Percentiles rank a stretch among this genome's conserved stretches.
phyloP scores from a whole-genome alignment of 2,888 invertebrate species.

The Nudaria mundana region DNA sequence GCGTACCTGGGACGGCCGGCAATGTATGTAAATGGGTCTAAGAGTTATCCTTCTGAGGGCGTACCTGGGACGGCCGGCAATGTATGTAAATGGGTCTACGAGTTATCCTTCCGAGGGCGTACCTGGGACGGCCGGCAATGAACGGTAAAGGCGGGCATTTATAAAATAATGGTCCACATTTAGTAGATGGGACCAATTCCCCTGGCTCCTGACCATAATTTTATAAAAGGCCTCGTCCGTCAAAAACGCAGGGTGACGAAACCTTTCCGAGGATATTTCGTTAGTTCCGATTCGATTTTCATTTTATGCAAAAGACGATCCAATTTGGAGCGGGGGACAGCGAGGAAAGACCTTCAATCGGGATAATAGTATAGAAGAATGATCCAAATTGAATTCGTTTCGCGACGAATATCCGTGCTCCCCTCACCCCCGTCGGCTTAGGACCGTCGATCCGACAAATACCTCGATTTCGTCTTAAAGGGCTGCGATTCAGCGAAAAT shows the following conservation, averaged over 20 bases:
- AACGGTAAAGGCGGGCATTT: too few relatives aligned
- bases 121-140: too few relatives aligned
- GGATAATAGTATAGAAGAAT: conserved; percentile 74
- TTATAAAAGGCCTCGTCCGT: conserved; percentile 46
- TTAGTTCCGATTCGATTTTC: conserved; percentile 74
- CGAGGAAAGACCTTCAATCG: conserved; percentile 59
- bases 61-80: too few relatives aligned
- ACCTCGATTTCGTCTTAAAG: conserved; percentile 51
- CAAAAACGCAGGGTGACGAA: conserved; percentile 38
- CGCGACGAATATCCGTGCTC: conserved; percentile 37
- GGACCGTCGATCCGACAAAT: conserved; percentile 48
- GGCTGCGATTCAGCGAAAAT: conserved; percentile 65
- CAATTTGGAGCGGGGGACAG: conserved; percentile 58
- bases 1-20: too few relatives aligned
- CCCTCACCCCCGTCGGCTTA: conserved; percentile 36
- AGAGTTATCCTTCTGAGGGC: too few relatives aligned
- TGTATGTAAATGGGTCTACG: too few relatives aligned
- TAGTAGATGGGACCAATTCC: conserved; percentile 19
- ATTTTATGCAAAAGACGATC: conserved; percentile 78
- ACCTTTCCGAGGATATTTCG: conserved; percentile 54
- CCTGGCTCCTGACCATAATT: conserved; percentile 39
- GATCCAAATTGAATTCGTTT: conserved; percentile 76
- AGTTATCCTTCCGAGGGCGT: too few relatives aligned
- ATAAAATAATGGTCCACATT: too few relatives aligned
- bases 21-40: too few relatives aligned